These are phyloP conservation scores for Andrena haemorrhoa DNA, from an alignment of 2,888 invertebrate genomes.

Conservation along the genomic window DNA sequence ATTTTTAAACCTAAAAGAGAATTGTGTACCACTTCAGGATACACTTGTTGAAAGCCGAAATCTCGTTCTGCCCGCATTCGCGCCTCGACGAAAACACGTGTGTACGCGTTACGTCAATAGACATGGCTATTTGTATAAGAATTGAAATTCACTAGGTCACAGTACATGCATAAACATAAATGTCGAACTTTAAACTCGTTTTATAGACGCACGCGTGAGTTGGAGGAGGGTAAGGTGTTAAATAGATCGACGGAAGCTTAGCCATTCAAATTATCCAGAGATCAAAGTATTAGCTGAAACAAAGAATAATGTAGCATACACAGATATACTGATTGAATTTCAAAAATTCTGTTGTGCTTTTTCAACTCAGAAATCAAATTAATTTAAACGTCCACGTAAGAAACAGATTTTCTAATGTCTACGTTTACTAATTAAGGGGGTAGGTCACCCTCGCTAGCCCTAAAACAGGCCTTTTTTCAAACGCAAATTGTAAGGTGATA, in stretches of 20 bases:
- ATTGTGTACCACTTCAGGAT: neutral
- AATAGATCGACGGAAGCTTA: neutral
- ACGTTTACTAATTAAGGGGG: neutral
- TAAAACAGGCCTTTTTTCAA: no score
- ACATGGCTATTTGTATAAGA: neutral
- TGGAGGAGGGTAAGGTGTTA: neutral
- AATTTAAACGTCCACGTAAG: neutral
- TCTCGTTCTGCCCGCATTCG: neutral
- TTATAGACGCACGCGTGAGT: no score
- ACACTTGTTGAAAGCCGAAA: neutral
- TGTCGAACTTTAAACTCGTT: conserved; percentile 23
- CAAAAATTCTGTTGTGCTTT: no score
- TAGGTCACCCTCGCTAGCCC: no score
- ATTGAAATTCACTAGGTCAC: conserved; percentile 25
- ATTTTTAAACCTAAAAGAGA: no score
- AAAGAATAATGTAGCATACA: no score
- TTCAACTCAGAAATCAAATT: neutral
- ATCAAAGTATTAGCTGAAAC: no score
- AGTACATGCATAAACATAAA: conserved; percentile 20
- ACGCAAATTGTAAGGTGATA: no score
- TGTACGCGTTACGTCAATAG: neutral
- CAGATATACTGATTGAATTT: no score
- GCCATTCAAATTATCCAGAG: neutral
- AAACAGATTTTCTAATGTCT: neutral
- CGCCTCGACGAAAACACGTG: neutral